These are phyloP conservation scores for Heliconius melpomene DNA, from an alignment of 1,140 invertebrate genomes.

Conservation along the genomic window DNA sequence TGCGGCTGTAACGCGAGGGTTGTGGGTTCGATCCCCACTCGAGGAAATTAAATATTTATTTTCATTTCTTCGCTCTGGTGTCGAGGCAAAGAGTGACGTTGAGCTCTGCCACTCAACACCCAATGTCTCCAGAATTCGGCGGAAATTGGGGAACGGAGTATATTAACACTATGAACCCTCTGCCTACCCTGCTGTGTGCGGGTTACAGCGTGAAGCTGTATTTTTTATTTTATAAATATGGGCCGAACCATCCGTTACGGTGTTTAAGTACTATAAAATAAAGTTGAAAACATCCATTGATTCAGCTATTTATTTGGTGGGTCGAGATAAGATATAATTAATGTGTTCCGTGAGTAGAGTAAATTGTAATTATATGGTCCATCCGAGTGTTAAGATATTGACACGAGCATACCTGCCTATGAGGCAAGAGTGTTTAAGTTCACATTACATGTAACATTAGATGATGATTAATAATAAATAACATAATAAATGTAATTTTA, in stretches of 20 bases:
- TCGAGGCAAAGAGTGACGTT: too few relatives aligned
- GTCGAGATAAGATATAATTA: conserved; percentile 38
- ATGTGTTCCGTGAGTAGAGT: conserved; percentile 26
- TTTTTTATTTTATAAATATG: conserved; percentile 56
- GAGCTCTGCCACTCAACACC: too few relatives aligned
- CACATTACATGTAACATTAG: conserved; percentile 11
- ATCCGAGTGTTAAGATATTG: conserved; percentile 16
- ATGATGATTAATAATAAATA: not conserved
- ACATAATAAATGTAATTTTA: not conserved
- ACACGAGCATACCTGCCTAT: conserved; percentile 15
- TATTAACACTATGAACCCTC: too few relatives aligned
- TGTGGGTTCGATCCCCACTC: too few relatives aligned
- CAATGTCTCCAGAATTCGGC: too few relatives aligned
- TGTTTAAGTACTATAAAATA: conserved; percentile 45
- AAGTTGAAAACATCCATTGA: conserved; percentile 52
- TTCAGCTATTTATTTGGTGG: conserved; percentile 44
- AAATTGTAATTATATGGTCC: conserved; percentile 22
- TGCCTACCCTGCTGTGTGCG: too few relatives aligned
- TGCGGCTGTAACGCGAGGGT: too few relatives aligned
- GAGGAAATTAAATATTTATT: too few relatives aligned
- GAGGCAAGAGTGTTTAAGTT: conserved; percentile 6
- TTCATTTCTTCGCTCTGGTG: too few relatives aligned
- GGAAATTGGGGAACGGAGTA: too few relatives aligned
- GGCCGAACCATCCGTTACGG: conserved; percentile 47
- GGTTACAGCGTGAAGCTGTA: too few relatives aligned